Evolutionary conservation across 2,113 vertebrate genomes (phyloP).

Genomic region (Nothocercus julius): DNA sequence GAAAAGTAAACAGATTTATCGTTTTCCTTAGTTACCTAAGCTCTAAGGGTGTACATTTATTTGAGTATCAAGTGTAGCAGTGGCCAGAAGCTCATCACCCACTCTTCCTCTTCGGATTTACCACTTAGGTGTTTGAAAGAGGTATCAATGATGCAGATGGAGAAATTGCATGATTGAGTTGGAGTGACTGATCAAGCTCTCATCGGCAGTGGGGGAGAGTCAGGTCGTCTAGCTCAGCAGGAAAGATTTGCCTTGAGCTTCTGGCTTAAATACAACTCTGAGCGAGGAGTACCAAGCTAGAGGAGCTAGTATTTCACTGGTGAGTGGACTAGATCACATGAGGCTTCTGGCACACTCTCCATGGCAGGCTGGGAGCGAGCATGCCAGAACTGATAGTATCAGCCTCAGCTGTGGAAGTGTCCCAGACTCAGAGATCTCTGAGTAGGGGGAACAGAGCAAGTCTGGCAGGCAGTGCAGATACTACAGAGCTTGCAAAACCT

Average conservation of each 20-base stretch:
- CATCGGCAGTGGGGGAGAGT: background rate
- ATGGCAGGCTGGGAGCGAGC: constrained; percentile 75
- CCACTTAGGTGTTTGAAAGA: background rate
- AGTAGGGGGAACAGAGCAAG: background rate
- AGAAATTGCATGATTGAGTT: background rate
- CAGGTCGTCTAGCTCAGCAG: background rate
- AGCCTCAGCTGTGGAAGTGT: constrained; percentile 68
- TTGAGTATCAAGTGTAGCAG: background rate
- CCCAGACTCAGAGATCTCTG: constrained; percentile 4
- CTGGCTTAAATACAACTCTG: constrained; percentile 24
- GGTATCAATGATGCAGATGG: background rate
- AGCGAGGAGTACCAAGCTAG: constrained; percentile 49
- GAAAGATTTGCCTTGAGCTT: constrained; percentile 17
- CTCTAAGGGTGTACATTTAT: background rate
- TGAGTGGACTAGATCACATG: constrained; percentile 83
- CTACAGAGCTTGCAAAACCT: background rate
- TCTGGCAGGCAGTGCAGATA: background rate
- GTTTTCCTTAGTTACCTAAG: constrained; percentile 11
- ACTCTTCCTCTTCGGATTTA: background rate
- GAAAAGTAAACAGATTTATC: constrained; percentile 71
- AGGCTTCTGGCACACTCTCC: constrained; percentile 76
- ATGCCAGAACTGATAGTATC: constrained; percentile 68
- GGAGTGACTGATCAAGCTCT: background rate
- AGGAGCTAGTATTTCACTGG: constrained; percentile 84
- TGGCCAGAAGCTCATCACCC: background rate